Conservation (phyloP, 2,888 invertebrate genomes). For the Hemistola chrysoprasaria region DNA sequence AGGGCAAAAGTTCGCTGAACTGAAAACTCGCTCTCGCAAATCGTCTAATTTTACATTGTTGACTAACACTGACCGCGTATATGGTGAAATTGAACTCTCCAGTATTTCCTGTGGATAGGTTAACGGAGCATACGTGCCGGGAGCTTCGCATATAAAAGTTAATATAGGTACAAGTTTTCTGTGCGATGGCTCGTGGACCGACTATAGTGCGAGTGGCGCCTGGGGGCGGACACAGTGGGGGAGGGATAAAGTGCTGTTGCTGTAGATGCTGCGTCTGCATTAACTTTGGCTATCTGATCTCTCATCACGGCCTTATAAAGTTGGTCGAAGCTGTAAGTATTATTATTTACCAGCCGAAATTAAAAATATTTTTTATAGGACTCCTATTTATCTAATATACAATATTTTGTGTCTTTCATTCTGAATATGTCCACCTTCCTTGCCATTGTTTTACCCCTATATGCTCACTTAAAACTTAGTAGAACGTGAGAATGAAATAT, state of each 20-base stretch:
- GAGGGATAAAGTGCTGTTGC: constrained; percentile 87
- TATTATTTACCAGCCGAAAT: too few species aligned
- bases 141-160: not conserved
- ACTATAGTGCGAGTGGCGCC: constrained; percentile 73
- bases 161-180: too few species aligned
- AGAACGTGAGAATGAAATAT: too few species aligned
- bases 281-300: constrained; percentile 88
- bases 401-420: too few species aligned
- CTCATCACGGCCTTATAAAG: constrained; percentile 88
- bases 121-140: constrained; percentile 18
- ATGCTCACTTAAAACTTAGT: too few species aligned
- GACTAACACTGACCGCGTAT: constrained; percentile 67
- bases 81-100: constrained; percentile 59
- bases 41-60: constrained; percentile 73
- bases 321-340: constrained; percentile 89
- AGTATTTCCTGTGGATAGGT: constrained; percentile 55
- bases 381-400: too few species aligned
- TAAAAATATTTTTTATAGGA: too few species aligned
- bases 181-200: constrained; percentile 68
- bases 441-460: too few species aligned
- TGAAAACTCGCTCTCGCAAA: constrained; percentile 45
- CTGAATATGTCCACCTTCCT: too few species aligned
- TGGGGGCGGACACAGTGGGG: constrained; percentile 50
- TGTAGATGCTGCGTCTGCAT: constrained; percentile 90
- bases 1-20: constrained; percentile 54